phyloP scores from a whole-genome alignment of 2,888 invertebrate genomes.

The Autographa gamma region DNA sequence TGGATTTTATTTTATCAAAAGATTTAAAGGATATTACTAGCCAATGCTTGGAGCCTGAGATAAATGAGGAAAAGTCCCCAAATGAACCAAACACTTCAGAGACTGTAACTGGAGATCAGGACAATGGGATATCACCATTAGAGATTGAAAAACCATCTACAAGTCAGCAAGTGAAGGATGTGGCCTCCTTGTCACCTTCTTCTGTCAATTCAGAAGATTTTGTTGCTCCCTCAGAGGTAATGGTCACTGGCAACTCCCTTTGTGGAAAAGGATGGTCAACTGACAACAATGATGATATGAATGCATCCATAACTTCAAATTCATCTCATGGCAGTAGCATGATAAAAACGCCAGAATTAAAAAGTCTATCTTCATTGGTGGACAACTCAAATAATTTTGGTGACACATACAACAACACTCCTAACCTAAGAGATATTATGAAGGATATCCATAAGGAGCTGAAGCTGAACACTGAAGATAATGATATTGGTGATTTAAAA shows the following conservation, averaged over 20 bases:
- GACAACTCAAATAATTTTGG: conserved; percentile 78
- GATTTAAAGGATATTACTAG: conserved; percentile 73
- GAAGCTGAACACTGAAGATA: conserved; percentile 77
- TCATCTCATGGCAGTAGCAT: conserved; percentile 86
- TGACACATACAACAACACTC: conserved; percentile 74
- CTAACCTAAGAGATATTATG: conserved; percentile 90
- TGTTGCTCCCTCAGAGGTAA: conserved; percentile 72
- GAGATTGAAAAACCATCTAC: conserved; percentile 75
- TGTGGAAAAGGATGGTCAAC: conserved; percentile 91
- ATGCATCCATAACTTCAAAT: conserved; percentile 84
- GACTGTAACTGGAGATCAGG: conserved; percentile 18
- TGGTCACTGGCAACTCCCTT: conserved; percentile 90
- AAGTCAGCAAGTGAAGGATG: conserved; percentile 70
- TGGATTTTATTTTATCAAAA: conserved; percentile 91
- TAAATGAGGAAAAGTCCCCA: conserved; percentile 43
- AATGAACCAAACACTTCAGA: conserved; percentile 8
- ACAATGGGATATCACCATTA: conserved; percentile 49
- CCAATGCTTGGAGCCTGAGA: conserved; percentile 47
- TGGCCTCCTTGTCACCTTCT: conserved; percentile 69
- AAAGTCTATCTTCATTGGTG: conserved; percentile 83
- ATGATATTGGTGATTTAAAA: conserved; percentile 69
- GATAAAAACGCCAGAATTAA: conserved; percentile 86
- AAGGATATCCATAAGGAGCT: conserved; percentile 82
- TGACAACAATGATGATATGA: conserved; percentile 88
- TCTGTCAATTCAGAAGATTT: conserved; percentile 78